Conservation (phyloP, 1,140 invertebrate genomes). For the Lepidurus couesii region DNA sequence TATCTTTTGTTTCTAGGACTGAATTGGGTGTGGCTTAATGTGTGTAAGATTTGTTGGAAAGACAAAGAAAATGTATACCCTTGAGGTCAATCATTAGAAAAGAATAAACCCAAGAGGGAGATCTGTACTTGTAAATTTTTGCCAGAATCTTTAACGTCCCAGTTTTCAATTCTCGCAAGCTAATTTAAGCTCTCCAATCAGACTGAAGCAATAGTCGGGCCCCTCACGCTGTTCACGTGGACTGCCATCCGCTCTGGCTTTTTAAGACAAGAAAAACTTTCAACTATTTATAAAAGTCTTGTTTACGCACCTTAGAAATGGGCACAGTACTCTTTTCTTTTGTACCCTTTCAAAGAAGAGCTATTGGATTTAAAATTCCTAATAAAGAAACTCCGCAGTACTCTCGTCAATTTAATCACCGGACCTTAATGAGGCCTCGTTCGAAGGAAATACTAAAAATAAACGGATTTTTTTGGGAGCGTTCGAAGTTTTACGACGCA, state of each 20-base stretch:
- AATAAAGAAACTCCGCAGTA: too few relatives aligned
- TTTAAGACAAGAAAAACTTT: neutral
- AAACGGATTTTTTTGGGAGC: too few relatives aligned
- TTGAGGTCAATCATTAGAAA: too few relatives aligned
- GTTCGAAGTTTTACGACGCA: too few relatives aligned
- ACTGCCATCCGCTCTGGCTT: neutral
- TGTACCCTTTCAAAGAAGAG: neutral
- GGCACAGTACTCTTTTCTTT: neutral
- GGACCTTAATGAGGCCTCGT: too few relatives aligned
- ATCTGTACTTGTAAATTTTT: neutral
- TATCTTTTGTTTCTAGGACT: too few relatives aligned
- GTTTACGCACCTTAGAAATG: constrained; percentile 9
- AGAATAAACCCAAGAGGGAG: too few relatives aligned
- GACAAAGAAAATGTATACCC: too few relatives aligned
- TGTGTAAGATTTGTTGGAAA: too few relatives aligned
- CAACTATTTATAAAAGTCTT: constrained; percentile 14
- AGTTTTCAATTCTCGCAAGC: constrained; percentile 9
- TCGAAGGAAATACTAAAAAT: too few relatives aligned
- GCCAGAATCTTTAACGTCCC: neutral
- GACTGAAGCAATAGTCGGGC: constrained; percentile 4
- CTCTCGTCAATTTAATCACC: too few relatives aligned
- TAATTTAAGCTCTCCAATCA: constrained; percentile 19
- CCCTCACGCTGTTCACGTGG: constrained; percentile 17
- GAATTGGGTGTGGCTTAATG: too few relatives aligned
- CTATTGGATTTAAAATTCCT: neutral